Conservation (phyloP, 2,797 vertebrate species). For the Sebastes jordani region DNA sequence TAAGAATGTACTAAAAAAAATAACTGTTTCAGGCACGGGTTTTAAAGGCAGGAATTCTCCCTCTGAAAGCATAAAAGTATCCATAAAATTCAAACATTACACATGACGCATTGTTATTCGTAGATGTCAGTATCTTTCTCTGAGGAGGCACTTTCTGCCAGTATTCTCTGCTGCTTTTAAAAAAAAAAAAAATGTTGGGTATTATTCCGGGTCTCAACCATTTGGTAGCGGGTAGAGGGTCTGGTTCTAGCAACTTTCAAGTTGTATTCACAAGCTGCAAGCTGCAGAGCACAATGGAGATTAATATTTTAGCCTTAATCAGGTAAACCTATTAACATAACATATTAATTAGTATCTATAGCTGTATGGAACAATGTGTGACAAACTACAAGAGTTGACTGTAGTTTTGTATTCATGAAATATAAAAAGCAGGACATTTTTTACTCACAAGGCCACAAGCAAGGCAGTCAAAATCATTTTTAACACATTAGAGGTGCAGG, state of each 20-base stretch:
- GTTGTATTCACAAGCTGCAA: background rate
- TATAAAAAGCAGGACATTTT: background rate
- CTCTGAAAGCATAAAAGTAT: constrained; percentile 5
- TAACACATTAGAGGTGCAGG: background rate
- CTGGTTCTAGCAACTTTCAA: background rate
- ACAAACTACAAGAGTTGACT: background rate
- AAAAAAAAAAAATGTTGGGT: background rate
- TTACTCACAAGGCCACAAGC: background rate
- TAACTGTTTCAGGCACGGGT: background rate
- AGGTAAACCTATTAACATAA: background rate
- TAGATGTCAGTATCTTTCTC: background rate
- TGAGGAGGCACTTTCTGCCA: background rate
- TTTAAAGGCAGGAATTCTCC: constrained; percentile 19
- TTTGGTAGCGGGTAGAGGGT: background rate
- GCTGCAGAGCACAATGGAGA: background rate
- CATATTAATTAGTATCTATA: no score
- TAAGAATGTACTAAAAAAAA: constrained; percentile 29
- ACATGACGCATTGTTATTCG: background rate
- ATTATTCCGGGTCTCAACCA: background rate
- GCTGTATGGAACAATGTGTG: background rate
- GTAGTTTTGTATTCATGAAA: background rate
- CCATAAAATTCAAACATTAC: constrained; percentile 22
- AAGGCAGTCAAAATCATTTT: background rate
- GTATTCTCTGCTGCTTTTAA: background rate
- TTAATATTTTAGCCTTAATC: background rate